Base-by-base conservation (phyloP, 2,113 vertebrate species). In the Myiozetetes cayanensis region DNA sequence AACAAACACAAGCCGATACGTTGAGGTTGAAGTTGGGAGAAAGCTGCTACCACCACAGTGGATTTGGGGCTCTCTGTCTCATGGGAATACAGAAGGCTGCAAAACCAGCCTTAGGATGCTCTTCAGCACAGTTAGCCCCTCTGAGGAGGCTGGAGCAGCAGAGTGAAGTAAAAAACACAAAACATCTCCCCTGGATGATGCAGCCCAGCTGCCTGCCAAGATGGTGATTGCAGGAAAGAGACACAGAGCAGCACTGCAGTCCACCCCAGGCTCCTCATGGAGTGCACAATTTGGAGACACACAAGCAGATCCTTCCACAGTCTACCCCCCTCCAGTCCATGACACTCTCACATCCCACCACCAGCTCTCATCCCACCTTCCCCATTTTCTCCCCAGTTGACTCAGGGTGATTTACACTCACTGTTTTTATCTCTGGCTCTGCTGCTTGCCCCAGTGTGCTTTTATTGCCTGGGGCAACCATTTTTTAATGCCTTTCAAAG, bases 341-440 rank as follows among this genome's bases (percentile, higher is more conserved):
- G 6, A 1, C 2, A 1, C 19, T 4, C 14, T 25, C 2, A 1
- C 43, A 16, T 27, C 44, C 49, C 2, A 20, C 25, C 30, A 0
- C 10, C 14, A 0, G 47, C 66, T 23, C 47, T 3, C 7, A 30
- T 3, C 52, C 47, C 8, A 39, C 37, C n/a, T 33, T 28, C 25
- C 28, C 28, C 65, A 9, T 10, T 24, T 10, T 10, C 53, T 35
- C 35, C 41, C 24, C 37, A 2, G 44, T 14, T 18, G 12, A 11
- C 56, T 55, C 44, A 10, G 31, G 13, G 9, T 9, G 41, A 33
- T 75, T 86, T 21, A 66, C 37, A 9, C 37, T 41, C 9, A 3
- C 5, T 4, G 7, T 0, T 33, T 52, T 56, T 39, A 27, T 14
- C 22, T 31, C 88, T 37, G 49, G n/a, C 35, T 37, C 44, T 17